Base-by-base conservation (phyloP, 35 echinoderm and acorn worm genomes). In the Apostichopus parvimensis region DNA sequence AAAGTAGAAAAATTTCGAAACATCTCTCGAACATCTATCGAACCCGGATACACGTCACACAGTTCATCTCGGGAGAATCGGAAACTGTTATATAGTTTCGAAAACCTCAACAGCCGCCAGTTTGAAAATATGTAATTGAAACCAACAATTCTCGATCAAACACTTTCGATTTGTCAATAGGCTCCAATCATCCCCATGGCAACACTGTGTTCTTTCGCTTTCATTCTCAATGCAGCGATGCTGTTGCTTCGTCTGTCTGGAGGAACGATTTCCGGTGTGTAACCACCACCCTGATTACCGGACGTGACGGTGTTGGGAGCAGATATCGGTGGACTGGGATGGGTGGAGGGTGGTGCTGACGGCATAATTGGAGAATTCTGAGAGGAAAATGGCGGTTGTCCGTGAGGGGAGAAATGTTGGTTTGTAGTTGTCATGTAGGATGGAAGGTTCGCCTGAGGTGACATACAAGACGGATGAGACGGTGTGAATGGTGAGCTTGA, bases 141-240 rank as follows among this genome's bases (percentile, higher is more conserved):
- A 61, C 58, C 12, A 61, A 61, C 15, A 21, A 11, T 73, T 11
- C 5, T 73, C 70, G 70, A 18, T 5, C 15, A 21, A 57, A 45
- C 0, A 4, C 34, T 45, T 58, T 58, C 45, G 12, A 88, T 88
- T 88, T 18, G 95, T 54, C 94, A 95, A 88, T 95, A 99, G 4
- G 95, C 97, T 22, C 95, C 95, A 57, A 99, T 96, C 92, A 99
- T 94, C 45, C 91, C 87, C 91, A 99, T 99, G 64, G 95, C 95
- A 18, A 90, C 93, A 77, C 90, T 96, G 86, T 99, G 97, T 89
- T 99, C 97, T 62, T 99, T 99, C 18, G 97, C 97, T 78, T 95
- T 96, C 68, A 99, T 79, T 55, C 97, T 90, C 77, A 99, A 62
- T 4, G 95, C 97, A 12, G 97, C 97, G 57, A 99, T 99, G 66